Percentiles rank a stretch among this genome's conserved stretches.
phyloP scores from a whole-genome alignment of 1,140 invertebrate genomes.

The Homarus americanus region DNA sequence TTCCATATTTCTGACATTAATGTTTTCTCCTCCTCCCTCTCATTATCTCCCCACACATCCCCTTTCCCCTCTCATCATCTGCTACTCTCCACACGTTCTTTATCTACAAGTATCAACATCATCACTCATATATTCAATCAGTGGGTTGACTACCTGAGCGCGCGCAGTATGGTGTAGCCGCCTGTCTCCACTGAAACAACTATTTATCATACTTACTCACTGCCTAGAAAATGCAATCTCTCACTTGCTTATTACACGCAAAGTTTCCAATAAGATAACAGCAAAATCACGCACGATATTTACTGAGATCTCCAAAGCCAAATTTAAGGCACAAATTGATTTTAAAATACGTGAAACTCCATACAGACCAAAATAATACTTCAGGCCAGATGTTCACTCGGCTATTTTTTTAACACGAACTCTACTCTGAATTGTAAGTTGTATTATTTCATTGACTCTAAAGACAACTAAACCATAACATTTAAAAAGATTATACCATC shows the following conservation, averaged over 20 bases:
- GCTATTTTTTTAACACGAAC: not conserved
- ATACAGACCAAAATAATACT: not conserved
- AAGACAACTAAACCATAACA: no score
- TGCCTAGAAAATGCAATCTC: slow-evolving; percentile 27
- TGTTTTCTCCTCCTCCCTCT: not conserved
- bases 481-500: no score
- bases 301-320: not conserved
- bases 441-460: no score
- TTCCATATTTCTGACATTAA: not conserved
- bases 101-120: slow-evolving; percentile 8
- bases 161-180: not conserved
- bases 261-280: slow-evolving; percentile 10
- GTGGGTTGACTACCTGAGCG: slow-evolving; percentile 4
- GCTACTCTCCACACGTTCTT: not conserved
- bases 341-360: not conserved
- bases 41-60: not conserved
- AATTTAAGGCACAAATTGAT: not conserved
- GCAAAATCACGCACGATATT: not conserved
- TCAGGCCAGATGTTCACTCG: not conserved
- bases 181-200: not conserved
- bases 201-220: slow-evolving; percentile 23
- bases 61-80: no score
- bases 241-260: slow-evolving; percentile 1
- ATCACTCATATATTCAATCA: slow-evolving; percentile 35
- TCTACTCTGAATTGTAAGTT: not conserved